Base-by-base conservation (phyloP, 2,888 invertebrate genomes). In the Hirudinaria manillensis region DNA sequence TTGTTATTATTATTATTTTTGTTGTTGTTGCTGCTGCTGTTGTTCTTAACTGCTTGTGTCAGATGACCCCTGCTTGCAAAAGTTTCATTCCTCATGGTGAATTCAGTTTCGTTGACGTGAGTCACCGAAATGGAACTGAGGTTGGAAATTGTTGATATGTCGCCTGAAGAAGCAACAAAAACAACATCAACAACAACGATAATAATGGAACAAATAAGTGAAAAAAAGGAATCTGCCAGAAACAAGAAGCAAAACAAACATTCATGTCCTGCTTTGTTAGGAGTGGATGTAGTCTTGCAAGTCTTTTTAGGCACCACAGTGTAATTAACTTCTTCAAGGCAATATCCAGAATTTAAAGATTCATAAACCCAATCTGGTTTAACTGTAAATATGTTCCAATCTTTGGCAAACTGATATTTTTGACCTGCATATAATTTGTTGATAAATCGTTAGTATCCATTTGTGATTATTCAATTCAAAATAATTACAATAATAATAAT, bases 291-390 rank as follows among this genome's bases (percentile, higher is more conserved):
- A 2, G 34, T 73, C 36, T 53, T 38, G n/a, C 36, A n/a, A 3
- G 65, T 16, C 36, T 65, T 51, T n/a, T 32, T 56, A 21, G 36
- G 29, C 3, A 3, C 34, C 36, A 34, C 68, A 36, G n/a, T n/a
- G 68, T 68, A 32, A n/a, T 68, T 24, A 19, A 55, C 51, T n/a
- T 83, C 83, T 71, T 84, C 82, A 70, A 82, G 80, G 77, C 84
- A 84, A 78, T 89, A 90, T 0, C 93, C 92, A 36, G 88, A 88
- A 36, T 88, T 87, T 70, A 84, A 16, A 24, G 74, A 93, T 45
- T 93, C 91, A 75, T 88, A 88, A 56, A 94, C 87, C 95, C 96
- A 96, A 2, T 90, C 86, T 0, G 91, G 88, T 21, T 88, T 87
- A 0, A 95, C 89, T 81, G 93, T 92, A 56, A 89, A 88, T n/a